Base-by-base conservation (phyloP, 2,888 invertebrate species). In the Thelaira solivaga region DNA sequence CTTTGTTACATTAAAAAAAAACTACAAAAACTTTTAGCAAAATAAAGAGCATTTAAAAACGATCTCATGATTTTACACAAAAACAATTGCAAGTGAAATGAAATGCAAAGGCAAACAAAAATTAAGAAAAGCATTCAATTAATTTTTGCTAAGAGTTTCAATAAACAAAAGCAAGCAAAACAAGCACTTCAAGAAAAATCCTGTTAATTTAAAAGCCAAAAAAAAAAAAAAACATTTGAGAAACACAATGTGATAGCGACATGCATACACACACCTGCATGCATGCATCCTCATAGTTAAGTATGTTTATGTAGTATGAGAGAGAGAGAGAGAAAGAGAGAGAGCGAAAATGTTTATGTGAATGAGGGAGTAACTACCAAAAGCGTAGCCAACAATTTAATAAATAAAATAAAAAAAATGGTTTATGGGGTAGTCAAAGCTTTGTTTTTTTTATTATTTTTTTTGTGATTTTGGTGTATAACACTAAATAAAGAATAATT, bases 391-490 rank as follows among this genome's bases (percentile, higher is more conserved):
- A 69, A 49, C 20, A 64, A 69, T 45, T 39, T 41, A 16, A 43
- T 26, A 34, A 47, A 10, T 34, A 11, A 24, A 59, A 13, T 29
- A 36, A 47, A 13, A 20, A 47, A 74, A 73, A 71, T 53, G 57
- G 53, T 47, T 65, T 65, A 49, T 36, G 45, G 26, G n/a, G n/a
- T n/a, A n/a, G 45, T 69, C 65, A 47, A 74, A 74, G 65, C 65
- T 55, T 67, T 78, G 67, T 68, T 74, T 74, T 67, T 68, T 41
- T 36, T n/a, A n/a, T n/a, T n/a, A n/a, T n/a, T 43, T 74, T 65
- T 64, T 78, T 74, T 78, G 78, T 78, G 78, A 78, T 78, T 78
- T 69, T 61, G 69, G 78, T 78, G 78, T 78, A 61, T 74, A 78
- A 78, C 78, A 78, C 78, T 78, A 55, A 64, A 78, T 68, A 61